These are phyloP conservation scores for Nothocercus nigrocapillus DNA, from an alignment of 2,113 vertebrate genomes.

Conservation along the genomic window DNA sequence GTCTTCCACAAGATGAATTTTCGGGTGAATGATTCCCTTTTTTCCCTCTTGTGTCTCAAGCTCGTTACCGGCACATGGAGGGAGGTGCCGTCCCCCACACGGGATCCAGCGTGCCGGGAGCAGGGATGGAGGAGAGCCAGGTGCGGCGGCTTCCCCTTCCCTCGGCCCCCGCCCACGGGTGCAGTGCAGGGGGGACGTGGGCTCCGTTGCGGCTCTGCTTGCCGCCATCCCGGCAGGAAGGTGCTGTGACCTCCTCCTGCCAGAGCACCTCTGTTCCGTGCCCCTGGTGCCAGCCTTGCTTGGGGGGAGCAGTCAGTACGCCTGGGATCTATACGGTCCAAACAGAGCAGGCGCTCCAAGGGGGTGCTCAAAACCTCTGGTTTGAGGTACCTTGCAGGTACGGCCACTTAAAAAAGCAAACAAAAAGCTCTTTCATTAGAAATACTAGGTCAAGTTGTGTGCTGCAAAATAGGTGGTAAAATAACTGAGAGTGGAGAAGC, in stretches of 20 bases:
- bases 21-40: background rate
- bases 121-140: background rate
- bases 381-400: background rate
- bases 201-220: background rate
- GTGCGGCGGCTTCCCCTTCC: background rate
- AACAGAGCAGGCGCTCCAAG: too few relatives aligned
- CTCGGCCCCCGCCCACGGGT: background rate
- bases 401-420: too few relatives aligned
- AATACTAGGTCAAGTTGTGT: background rate
- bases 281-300: background rate
- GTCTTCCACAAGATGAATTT: background rate
- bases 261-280: background rate
- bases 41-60: background rate
- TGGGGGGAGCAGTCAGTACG: background rate
- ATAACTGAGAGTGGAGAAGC: background rate
- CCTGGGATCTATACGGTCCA: background rate
- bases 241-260: background rate
- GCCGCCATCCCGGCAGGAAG: rapidly evolving
- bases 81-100: background rate
- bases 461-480: background rate
- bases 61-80: background rate
- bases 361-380: background rate
- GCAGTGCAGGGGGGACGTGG: background rate
- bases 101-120: background rate
- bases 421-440: background rate